A percentile compares a stretch with the other conserved stretches of the same genome.
These are phyloP conservation scores for Lophochroa leadbeateri DNA, from an alignment of 2,113 vertebrate genomes.

Conservation along the genomic window DNA sequence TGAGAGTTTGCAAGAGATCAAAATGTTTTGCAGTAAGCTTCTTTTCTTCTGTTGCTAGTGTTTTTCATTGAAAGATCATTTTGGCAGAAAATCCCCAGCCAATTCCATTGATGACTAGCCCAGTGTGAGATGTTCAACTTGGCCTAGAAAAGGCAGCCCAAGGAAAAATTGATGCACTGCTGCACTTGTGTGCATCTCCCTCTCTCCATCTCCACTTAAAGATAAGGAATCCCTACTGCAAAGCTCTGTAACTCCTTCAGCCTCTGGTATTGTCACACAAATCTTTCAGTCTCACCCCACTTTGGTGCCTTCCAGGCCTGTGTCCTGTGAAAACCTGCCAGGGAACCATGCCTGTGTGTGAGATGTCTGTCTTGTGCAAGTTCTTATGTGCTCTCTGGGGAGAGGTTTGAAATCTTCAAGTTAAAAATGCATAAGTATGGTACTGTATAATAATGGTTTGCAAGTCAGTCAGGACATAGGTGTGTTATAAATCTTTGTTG, in stretches of 20 bases:
- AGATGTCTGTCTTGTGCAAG: neutral
- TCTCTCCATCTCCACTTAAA: neutral
- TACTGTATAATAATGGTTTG: neutral
- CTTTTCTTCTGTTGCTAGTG: neutral
- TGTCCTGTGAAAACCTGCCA: neutral
- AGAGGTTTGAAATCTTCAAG: neutral
- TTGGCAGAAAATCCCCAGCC: neutral
- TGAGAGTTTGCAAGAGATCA: neutral
- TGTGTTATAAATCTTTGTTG: neutral
- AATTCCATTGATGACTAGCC: neutral
- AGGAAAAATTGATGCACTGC: neutral
- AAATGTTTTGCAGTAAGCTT: neutral
- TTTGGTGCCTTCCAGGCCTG: neutral
- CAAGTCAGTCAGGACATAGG: neutral
- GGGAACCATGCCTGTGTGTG: accelerated
- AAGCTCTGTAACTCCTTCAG: neutral
- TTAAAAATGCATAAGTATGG: neutral
- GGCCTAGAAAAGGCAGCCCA: neutral
- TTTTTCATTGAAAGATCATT: neutral
- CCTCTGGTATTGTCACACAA: neutral
- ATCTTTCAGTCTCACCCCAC: neutral
- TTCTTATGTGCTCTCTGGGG: neutral
- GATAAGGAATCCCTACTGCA: neutral
- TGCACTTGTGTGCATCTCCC: neutral
- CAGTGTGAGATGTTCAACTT: neutral